phyloP scores from a whole-genome alignment of 1,140 invertebrate genomes.

The Piezodorus guildinii region DNA sequence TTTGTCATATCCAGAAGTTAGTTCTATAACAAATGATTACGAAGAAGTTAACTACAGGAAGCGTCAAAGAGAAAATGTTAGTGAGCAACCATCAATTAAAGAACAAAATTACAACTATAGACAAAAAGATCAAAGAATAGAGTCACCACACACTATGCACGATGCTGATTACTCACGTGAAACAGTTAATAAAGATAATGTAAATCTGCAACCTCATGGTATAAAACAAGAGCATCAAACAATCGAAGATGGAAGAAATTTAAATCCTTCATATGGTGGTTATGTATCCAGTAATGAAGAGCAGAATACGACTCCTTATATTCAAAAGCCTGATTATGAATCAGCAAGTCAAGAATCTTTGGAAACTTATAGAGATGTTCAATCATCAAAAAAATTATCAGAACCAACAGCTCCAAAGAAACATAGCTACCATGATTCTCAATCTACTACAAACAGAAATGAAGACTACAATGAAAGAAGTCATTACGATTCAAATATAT shows the following conservation, averaged over 20 bases:
- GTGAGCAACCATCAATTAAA: not conserved
- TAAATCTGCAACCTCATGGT: not conserved
- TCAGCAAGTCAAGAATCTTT: not conserved
- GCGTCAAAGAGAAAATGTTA: not conserved
- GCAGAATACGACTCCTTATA: slow-evolving; percentile 6
- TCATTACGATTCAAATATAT: slow-evolving; percentile 2
- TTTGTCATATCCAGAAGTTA: not conserved
- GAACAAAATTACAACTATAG: not conserved
- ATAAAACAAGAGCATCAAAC: not conserved
- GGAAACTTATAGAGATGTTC: not conserved
- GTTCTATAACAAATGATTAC: not conserved
- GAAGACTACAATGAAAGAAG: not conserved
- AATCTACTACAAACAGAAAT: not conserved
- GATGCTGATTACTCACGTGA: not conserved
- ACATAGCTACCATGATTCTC: not conserved
- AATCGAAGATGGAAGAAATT: slow-evolving; percentile 5
- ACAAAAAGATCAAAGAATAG: no score
- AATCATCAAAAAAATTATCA: not conserved
- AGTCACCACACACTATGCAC: not conserved
- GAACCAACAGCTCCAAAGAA: not conserved
- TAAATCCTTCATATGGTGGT: not conserved
- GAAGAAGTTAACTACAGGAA: slow-evolving; percentile 5
- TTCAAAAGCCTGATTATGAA: not conserved
- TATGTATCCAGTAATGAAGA: not conserved
- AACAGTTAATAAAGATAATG: not conserved